Conservation (phyloP, 2,888 invertebrate genomes). For the Eilema sororculum region DNA sequence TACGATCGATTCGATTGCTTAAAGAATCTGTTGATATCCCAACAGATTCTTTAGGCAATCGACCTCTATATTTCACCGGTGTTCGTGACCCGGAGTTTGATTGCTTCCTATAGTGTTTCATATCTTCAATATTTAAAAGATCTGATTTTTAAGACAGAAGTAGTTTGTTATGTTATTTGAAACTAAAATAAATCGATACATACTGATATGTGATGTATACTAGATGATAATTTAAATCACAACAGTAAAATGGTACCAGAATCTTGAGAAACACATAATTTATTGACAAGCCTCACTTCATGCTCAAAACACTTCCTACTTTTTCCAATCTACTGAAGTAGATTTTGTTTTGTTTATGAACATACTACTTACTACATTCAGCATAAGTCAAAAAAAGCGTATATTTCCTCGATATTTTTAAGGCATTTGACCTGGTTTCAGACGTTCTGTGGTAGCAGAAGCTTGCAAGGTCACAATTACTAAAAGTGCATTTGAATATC, state of each 20-base stretch:
- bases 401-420: background rate
- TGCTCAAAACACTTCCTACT: background rate
- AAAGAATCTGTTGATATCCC: too few species aligned
- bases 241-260: too few species aligned
- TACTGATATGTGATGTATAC: background rate
- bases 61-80: background rate
- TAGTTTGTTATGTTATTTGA: background rate
- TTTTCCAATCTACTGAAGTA: background rate
- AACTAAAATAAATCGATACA: background rate
- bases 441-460: background rate
- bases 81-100: background rate
- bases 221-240: background rate
- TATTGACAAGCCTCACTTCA: too few species aligned
- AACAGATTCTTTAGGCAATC: background rate
- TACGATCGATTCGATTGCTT: too few species aligned
- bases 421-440: background rate
- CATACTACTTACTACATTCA: background rate
- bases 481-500: background rate
- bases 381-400: too few species aligned
- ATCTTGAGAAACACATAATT: too few species aligned
- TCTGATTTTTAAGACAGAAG: background rate
- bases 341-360: background rate
- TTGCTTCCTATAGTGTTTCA: background rate
- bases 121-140: background rate
- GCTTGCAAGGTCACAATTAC: background rate